Evolutionary conservation across 2,888 invertebrate genomes (phyloP).

Genomic region (Muschampia plurimacula): DNA sequence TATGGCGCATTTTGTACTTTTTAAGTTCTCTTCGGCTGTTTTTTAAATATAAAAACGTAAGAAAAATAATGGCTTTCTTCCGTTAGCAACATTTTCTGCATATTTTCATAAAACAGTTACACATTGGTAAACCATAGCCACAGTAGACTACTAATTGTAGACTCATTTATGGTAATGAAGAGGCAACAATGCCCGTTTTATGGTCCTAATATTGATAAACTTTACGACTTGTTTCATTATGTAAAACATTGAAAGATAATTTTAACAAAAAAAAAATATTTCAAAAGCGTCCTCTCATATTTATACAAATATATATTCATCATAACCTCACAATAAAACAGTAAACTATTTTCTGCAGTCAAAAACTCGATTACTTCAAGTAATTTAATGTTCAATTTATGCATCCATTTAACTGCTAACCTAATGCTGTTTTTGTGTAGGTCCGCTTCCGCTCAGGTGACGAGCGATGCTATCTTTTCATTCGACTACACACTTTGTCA

Average conservation of each 20-base stretch:
- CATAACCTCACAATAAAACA: background rate
- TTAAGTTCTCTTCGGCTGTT: too few species aligned
- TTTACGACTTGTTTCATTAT: too few species aligned
- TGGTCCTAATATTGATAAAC: too few species aligned
- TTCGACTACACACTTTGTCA: conserved; percentile 66
- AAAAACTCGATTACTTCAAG: conserved; percentile 8
- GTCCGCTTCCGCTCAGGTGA: conserved; percentile 82
- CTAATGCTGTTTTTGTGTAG: conserved; percentile 83
- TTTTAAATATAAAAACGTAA: too few species aligned
- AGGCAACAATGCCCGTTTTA: too few species aligned
- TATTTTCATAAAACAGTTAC: too few species aligned
- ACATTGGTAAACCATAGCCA: background rate
- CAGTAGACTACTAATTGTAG: background rate
- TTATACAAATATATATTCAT: conserved; percentile 10
- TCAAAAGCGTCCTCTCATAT: background rate
- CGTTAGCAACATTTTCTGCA: too few species aligned
- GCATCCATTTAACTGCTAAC: conserved; percentile 52
- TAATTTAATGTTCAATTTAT: conserved; percentile 46
- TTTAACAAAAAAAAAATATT: background rate
- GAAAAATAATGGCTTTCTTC: too few species aligned
- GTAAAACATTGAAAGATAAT: too few species aligned
- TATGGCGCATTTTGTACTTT: too few species aligned
- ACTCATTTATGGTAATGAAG: too few species aligned
- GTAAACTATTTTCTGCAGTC: conserved; percentile 21
- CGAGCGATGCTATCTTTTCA: conserved; percentile 68